Evolutionary conservation across 2,113 vertebrate species (phyloP).

Genomic region (Isurus oxyrinchus): DNA sequence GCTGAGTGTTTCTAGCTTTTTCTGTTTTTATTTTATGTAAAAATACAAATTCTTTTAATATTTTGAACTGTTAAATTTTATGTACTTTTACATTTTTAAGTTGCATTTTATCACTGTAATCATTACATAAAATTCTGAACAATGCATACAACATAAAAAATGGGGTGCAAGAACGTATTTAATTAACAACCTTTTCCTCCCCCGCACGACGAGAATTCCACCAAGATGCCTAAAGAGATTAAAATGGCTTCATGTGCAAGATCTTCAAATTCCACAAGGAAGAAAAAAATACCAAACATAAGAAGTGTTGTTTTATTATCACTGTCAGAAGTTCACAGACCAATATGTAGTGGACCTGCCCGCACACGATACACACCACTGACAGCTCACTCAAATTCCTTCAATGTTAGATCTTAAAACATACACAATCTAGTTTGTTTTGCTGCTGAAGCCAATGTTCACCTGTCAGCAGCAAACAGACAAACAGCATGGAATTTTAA

Average conservation of each 20-base stretch:
- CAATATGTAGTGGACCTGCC: neutral
- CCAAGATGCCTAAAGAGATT: neutral
- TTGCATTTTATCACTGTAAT: neutral
- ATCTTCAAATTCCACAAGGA: neutral
- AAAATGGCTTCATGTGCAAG: slow-evolving; percentile 5
- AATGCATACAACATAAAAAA: neutral
- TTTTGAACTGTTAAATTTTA: neutral
- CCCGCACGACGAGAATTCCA: neutral
- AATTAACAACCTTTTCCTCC: neutral
- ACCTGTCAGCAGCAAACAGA: neutral
- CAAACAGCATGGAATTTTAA: neutral
- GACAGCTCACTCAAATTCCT: neutral
- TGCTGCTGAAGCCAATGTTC: neutral
- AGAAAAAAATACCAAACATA: neutral
- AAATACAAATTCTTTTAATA: neutral
- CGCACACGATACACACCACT: neutral
- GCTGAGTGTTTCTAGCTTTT: neutral
- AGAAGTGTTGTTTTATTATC: neutral
- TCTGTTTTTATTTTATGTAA: neutral
- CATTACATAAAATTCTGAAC: neutral
- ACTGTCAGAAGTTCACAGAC: neutral
- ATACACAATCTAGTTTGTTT: neutral
- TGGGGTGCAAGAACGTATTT: neutral
- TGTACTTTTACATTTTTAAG: neutral
- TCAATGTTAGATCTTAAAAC: neutral